Conservation (phyloP, 2,797 vertebrate species). For the Neosalanx taihuensis region DNA sequence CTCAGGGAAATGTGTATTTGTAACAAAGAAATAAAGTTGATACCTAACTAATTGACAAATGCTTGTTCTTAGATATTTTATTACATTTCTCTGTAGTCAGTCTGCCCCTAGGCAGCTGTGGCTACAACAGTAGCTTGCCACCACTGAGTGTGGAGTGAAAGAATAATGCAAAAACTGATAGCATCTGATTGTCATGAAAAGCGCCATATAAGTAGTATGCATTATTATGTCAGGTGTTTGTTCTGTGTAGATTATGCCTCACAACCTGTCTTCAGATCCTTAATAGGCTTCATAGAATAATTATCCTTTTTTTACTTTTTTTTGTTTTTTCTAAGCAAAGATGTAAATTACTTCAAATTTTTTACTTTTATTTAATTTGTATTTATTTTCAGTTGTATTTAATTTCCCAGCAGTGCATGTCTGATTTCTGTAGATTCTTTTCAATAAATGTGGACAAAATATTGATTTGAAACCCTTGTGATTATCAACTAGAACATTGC, state of each 20-base stretch:
- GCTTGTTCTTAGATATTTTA: slow-evolving; percentile 37
- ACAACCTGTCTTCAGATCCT: slow-evolving; percentile 39
- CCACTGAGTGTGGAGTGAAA: no score
- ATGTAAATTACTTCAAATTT: slow-evolving; percentile 57
- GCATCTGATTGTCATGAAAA: no score
- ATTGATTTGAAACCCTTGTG: no score
- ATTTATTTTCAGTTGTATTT: slow-evolving; percentile 65
- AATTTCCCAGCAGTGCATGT: slow-evolving; percentile 58
- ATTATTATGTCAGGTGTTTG: slow-evolving; percentile 23
- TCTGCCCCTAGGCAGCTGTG: no score
- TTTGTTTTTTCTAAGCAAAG: slow-evolving; percentile 50
- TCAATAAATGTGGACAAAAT: slow-evolving; percentile 58
- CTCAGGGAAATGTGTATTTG: slow-evolving; percentile 73
- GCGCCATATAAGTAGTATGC: no score
- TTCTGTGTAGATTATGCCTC: slow-evolving; percentile 19
- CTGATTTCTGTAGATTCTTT: slow-evolving; percentile 57
- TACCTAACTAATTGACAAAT: slow-evolving; percentile 44
- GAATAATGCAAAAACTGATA: no score
- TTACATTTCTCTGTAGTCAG: slow-evolving; percentile 11
- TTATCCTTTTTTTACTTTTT: slow-evolving; percentile 56
- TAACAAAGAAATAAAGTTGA: slow-evolving; percentile 51
- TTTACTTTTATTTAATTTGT: slow-evolving; percentile 67
- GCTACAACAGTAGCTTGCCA: no score
- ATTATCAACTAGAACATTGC: no score
- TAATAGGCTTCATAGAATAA: slow-evolving; percentile 32